Conservation (phyloP, 1,140 invertebrate species). For the Geopemphigus sp. region DNA sequence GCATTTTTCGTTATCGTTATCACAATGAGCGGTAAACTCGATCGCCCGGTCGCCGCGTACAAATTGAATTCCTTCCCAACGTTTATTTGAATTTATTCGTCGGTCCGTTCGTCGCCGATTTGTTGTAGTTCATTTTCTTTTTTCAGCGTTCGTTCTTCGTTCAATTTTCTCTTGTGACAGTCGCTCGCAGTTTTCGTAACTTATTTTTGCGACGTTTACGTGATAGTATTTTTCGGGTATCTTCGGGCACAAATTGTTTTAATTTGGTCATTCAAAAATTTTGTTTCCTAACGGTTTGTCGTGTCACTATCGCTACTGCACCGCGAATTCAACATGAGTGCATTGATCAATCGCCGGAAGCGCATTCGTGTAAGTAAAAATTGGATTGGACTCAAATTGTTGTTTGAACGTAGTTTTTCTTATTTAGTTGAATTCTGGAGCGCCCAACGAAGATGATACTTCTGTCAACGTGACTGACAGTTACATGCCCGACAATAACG, state of each 20-base stretch:
- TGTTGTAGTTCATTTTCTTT: too few species aligned
- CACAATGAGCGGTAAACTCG: slow-evolving; percentile 24
- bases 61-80: too few species aligned
- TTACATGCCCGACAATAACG: slow-evolving; percentile 16
- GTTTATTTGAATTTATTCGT: not conserved
- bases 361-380: slow-evolving; percentile 31
- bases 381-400: not conserved
- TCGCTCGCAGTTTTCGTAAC: too few species aligned
- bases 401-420: not conserved
- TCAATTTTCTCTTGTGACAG: too few species aligned
- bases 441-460: slow-evolving; percentile 5
- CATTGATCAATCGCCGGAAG: slow-evolving; percentile 36
- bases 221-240: not conserved
- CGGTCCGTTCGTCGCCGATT: too few species aligned
- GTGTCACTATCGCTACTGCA: too few species aligned
- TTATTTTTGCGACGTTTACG: too few species aligned
- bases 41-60: not conserved
- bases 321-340: slow-evolving; percentile 26
- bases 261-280: too few species aligned
- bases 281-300: too few species aligned
- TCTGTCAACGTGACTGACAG: slow-evolving; percentile 24
- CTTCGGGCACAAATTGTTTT: too few species aligned
- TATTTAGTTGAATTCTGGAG: slow-evolving; percentile 35
- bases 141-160: too few species aligned
- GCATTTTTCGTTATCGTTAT: slow-evolving; percentile 31